Base-by-base conservation (phyloP, 2,113 vertebrate species). In the Alouatta palliata region DNA sequence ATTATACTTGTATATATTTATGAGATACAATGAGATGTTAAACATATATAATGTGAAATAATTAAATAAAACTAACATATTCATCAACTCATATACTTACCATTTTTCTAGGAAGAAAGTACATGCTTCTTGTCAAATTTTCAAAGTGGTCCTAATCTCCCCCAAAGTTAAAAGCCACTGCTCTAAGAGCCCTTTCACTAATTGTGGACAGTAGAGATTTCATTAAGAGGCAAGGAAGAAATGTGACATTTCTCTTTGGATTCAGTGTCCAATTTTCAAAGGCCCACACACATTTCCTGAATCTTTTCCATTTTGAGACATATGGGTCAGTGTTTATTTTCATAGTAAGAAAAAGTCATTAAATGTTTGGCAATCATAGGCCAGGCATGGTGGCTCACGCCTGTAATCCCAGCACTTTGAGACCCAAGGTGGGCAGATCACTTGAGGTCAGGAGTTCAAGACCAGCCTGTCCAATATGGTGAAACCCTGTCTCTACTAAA, bases 341-440 rank as follows among this genome's bases (percentile, higher is more conserved):
- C 40, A 95, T 54, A 70, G n/a, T 80, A 19, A 96, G 19, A 52
- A 93, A 90, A 87, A 80, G 5, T 56, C n/a, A 70, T 89, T 64
- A 89, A 47, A 87, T 86, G 37, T 85, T 83, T 47, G 19, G 14
- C 89, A 97, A 58, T 92, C 14, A 64, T 64, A 64, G 61, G 61
- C 61, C 61, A 64, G 2, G 25, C 2, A 2, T 27, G 5, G 61
- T 64, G 11, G 61, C 61, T 64, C 61, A 64, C 0, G 61, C 27
- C 27, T 64, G 61, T 64, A 64, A 64, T 64, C 27, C 27, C 61
- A 64, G 61, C 27, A 64, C 61, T 30, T 13, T 64, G 27, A 27
- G 61, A 64, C 11, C 27, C 27, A 5, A 64, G 61, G 61, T 5
- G 25, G 61, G 11, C 61, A 64, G 27, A 64, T 64, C 61, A 64